Percentiles rank a stretch among this genome's conserved stretches.
Evolutionary conservation across 2,888 invertebrate species (phyloP).

Genomic region (Chymomyza amoena): DNA sequence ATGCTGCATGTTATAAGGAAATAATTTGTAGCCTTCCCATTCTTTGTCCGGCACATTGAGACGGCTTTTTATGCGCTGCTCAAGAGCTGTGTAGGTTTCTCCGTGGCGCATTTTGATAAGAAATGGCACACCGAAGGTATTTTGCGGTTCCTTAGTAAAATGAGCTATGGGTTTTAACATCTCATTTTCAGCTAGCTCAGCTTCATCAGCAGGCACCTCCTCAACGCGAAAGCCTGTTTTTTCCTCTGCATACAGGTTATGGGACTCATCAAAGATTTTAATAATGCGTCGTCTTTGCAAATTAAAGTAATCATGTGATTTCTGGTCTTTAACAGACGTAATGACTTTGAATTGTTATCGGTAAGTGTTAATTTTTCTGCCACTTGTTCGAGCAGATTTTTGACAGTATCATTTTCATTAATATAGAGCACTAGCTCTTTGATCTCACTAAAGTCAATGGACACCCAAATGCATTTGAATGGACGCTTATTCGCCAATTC

Average conservation of each 20-base stretch:
- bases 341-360: conserved; percentile 91
- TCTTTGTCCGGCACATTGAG: conserved; percentile 97
- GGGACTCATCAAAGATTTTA: conserved; percentile 80
- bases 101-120: conserved; percentile 92
- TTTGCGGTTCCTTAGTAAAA: conserved; percentile 96
- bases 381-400: conserved; percentile 94
- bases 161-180: conserved; percentile 96
- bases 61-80: conserved; percentile 94
- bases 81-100: conserved; percentile 91
- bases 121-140: conserved; percentile 96
- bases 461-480: conserved; percentile 92
- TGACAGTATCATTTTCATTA: conserved; percentile 95
- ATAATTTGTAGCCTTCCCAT: conserved; percentile 98
- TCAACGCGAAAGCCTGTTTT: conserved; percentile 89
- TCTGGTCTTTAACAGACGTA: conserved; percentile 89
- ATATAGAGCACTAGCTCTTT: conserved; percentile 97
- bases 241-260: conserved; percentile 78
- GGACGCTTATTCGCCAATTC: conserved; percentile 98
- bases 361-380: conserved; percentile 93
- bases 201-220: conserved; percentile 95
- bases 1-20: conserved; percentile 91
- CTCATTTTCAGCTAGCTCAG: conserved; percentile 89
- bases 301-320: conserved; percentile 86
- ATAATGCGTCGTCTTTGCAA: conserved; percentile 84
- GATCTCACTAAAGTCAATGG: conserved; percentile 94